A percentile compares a stretch with the other conserved stretches of the same genome.
phyloP scores from a whole-genome alignment of 2,113 vertebrate genomes.

The Corythornis vintsioides region DNA sequence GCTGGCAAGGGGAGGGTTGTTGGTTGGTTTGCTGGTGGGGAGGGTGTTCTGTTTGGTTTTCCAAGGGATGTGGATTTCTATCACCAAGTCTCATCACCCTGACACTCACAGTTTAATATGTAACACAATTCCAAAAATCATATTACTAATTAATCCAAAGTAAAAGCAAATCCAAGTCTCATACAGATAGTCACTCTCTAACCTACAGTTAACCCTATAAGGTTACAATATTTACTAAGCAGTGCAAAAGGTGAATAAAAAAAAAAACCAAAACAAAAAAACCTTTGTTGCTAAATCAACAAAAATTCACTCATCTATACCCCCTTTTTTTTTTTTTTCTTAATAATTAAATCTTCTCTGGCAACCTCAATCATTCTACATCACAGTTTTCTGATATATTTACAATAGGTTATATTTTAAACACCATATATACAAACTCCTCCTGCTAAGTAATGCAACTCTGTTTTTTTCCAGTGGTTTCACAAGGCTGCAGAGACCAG shows the following conservation, averaged over 20 bases:
- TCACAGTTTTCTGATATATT: not conserved
- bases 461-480: not conserved
- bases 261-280: accelerated
- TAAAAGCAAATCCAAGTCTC: not conserved
- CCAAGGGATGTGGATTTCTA: not conserved
- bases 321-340: not conserved
- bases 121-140: not conserved
- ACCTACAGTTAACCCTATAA: not conserved
- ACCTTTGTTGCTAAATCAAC: not conserved
- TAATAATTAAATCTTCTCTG: not conserved
- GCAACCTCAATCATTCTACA: not conserved
- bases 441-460: not conserved
- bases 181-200: not conserved
- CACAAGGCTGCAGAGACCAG: not conserved
- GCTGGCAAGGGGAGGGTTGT: not conserved
- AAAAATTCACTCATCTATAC: not conserved
- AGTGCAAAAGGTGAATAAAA: not conserved
- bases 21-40: not conserved
- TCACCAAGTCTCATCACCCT: not conserved
- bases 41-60: not conserved
- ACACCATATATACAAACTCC: not conserved
- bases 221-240: not conserved
- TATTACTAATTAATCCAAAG: not conserved
- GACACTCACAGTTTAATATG: not conserved
- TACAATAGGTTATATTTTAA: not conserved